Percentiles rank a stretch among this genome's conserved stretches.
Conservation (phyloP, 2,888 invertebrate species). For the Mongoloraphidia duomilia region DNA sequence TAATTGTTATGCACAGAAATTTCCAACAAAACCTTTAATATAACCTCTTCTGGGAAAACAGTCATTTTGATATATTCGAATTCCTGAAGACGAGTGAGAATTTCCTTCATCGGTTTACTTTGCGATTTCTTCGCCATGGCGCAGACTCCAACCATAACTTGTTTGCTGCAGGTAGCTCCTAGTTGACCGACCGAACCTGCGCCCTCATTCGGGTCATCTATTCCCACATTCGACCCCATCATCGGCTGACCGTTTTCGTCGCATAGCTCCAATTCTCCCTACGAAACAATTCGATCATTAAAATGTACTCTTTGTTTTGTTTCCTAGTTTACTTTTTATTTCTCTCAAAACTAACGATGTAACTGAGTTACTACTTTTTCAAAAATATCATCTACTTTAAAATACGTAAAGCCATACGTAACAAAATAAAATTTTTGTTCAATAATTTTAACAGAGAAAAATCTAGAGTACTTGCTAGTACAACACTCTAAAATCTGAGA, state of each 20-base stretch:
- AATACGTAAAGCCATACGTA: too few relatives aligned
- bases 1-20: neutral
- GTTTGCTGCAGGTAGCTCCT: conserved; percentile 49
- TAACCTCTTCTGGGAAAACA: conserved; percentile 92
- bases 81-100: conserved; percentile 86
- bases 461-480: too few relatives aligned
- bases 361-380: too few relatives aligned
- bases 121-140: conserved; percentile 99
- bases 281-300: conserved; percentile 12
- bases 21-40: conserved; percentile 55
- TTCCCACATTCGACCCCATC: conserved; percentile 32
- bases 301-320: neutral
- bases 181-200: conserved; percentile 43
- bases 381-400: too few relatives aligned
- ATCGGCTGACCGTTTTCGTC: conserved; percentile 39
- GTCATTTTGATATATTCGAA: conserved; percentile 92
- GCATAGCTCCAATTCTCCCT: conserved; percentile 68
- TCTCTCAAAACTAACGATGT: too few relatives aligned
- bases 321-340: neutral
- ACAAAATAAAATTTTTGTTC: too few relatives aligned
- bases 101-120: conserved; percentile 99
- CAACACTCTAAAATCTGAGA: too few relatives aligned
- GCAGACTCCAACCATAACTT: conserved; percentile 95
- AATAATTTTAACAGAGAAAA: too few relatives aligned
- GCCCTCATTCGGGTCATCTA: conserved; percentile 24